Base-by-base conservation (phyloP, 2,888 invertebrate species). In the Amphiduros pacificus region DNA sequence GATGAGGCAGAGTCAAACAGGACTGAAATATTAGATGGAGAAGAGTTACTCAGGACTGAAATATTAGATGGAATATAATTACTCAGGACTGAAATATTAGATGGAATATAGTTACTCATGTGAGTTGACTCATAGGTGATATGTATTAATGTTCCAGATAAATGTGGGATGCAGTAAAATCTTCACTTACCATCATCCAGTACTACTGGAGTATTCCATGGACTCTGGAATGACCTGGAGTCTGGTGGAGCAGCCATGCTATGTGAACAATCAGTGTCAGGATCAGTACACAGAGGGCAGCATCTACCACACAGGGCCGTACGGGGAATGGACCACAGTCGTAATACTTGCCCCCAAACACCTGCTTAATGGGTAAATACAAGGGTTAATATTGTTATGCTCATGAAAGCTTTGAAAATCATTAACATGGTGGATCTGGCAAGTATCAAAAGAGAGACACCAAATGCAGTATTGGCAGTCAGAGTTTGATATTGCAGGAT, bases 171-270 rank as follows among this genome's bases (percentile, higher is more conserved):
- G 82, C 68, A 75, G 74, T 29, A 74, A 75, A 60, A 72, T 74
- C 56, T 81, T 81, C 66, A 72, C 78, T 2, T 77, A 74, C 74
- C 74, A 75, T 55, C 74, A 77, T 48, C 77, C 78, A 0, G 82
- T 83, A n/a, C 67, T 75, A 57, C 70, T 83, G 20, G 78, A 83
- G 69, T 83, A 76, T 69, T 80, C 80, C 53, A 76, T 75, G 48
- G 79, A 80, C 63, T 72, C 75, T 29, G 82, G 83, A 3, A 69
- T 72, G 50, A 77, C 74, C 9, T 83, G 81, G 82, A 63, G 68
- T 28, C 71, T 82, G 26, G 75, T 82, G 6, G 69, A 75, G 56
- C 74, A 78, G 20, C 75, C 78, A 1, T 83, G 83, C 64, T 79
- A 77, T 61, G 75, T 75, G 60, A 74, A 74, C 44, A 71, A 74